Conservation (phyloP, 2,797 vertebrate species). For the Sorex maritimensis region DNA sequence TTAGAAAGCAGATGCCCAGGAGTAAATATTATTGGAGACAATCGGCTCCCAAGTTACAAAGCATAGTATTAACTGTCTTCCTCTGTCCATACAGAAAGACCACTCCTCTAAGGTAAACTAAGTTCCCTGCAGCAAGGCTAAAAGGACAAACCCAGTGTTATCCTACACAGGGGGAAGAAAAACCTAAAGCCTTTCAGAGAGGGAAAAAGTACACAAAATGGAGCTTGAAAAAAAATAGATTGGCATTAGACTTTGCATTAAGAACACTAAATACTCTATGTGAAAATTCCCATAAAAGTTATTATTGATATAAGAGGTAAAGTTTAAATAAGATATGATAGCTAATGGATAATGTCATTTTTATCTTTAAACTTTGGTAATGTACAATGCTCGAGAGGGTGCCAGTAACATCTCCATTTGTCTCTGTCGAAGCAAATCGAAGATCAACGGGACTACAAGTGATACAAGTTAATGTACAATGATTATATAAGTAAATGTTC, state of each 20-base stretch:
- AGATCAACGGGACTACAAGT: too few relatives aligned
- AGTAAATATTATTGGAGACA: too few relatives aligned
- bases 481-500: neutral
- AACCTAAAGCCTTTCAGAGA: neutral
- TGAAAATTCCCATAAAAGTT: neutral
- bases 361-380: neutral
- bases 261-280: neutral
- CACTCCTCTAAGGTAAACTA: too few relatives aligned
- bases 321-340: conserved; percentile 19
- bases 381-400: too few relatives aligned
- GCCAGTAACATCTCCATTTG: too few relatives aligned
- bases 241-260: neutral
- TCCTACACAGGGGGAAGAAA: neutral
- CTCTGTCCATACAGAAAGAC: too few relatives aligned
- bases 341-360: neutral
- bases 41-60: too few relatives aligned
- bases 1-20: too few relatives aligned
- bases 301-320: neutral
- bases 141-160: too few relatives aligned
- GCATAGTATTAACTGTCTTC: too few relatives aligned
- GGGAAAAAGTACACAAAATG: neutral
- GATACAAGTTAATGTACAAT: neutral
- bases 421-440: too few relatives aligned
- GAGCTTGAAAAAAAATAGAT: neutral
- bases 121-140: too few relatives aligned